Base-by-base conservation (phyloP, 23 tunicate species). In the Oikopleura vanhoeffeni region DNA sequence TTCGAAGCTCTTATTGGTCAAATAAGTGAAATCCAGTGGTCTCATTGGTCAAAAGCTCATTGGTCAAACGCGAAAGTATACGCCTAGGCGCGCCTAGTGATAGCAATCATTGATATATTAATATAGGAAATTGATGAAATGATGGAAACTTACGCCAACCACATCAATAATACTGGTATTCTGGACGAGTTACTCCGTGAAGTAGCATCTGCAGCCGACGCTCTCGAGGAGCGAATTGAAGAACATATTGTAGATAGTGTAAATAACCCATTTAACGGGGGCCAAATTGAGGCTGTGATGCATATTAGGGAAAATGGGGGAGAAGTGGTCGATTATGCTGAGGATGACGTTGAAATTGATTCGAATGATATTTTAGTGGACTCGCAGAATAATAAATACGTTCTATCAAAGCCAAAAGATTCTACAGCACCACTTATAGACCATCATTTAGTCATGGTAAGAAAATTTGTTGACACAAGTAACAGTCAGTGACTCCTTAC, bases 171-270 rank as follows among this genome's bases (percentile, higher is more conserved):
- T 76, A 82, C 90, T 13, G 90, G 93, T 28, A 84, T 91, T 88
- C 84, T 92, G 91, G 90, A 86, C 60, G 97, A 92, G 64, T 39
- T 92, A 13, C 67, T 92, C 33, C 86, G 87, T 41, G 97, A 92
- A 83, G 83, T 92, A 0, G 76, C 92, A 1, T 86, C 87, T 49
- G 97, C 97, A 39, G 97, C 97, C 0, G 97, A 92, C 86, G 86
- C 84, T 39, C 89, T 92, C 24, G 95, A 92, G 79, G 77, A 89
- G 75, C 41, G 84, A 35, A 87, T 89, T 67, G 87, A 85, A 0
- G 92, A 89, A 40, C 87, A 89, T 42, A 86, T 39, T 24, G 24
- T 49, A 8, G 64, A 49, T 24, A n/a, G n/a, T n/a, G 57, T 0
- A 41, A 18, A 28, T 0, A 39, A n/a, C 0, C 39, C 84, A 86